Base-by-base conservation (phyloP, 2,888 invertebrate species). In the Colostygia pectinataria region DNA sequence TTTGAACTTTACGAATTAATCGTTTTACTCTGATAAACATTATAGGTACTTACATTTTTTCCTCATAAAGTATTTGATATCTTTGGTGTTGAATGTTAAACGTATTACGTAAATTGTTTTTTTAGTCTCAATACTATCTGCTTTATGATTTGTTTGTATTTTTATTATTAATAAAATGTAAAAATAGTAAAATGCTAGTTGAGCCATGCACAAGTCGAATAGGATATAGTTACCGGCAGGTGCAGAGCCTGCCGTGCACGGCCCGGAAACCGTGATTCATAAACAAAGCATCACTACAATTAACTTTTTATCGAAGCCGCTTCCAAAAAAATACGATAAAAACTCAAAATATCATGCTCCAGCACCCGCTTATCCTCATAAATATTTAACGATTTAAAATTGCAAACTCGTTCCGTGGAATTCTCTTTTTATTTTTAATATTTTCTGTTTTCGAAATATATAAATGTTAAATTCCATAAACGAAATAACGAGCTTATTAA, bases 341-440 rank as follows among this genome's bases (percentile, higher is more conserved):
- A 55, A 51, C 52, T 44, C 45, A 49, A 46, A 60, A 59, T 53
- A 55, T n/a, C n/a, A n/a, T 51, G 53, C 51, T 53, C 53, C 53
- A 48, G 33, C 51, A 53, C 49, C 46, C 44, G 49, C 47, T 53
- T 47, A 63, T 47, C 34, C 50, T 60, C 65, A 67, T 71, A 65
- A 71, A 73, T 71, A 69, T 65, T 65, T 68, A 58, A 66, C 50
- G 55, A 58, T 62, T 39, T 52, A 41, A 57, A 59, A 41, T 61
- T 61, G 45, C 59, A 63, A 66, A 65, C 61, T 53, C 31, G 47
- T 55, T 49, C 13, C 37, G 32, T 34, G 49, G 55, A 55, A 5
- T 20, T 6, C 41, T 45, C 34, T 49, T 47, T 45, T 50, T 52
- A 37, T 51, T 42, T 47, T 29, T 48, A 44, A 32, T 20, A 20